Percentiles rank a stretch among this genome's conserved stretches.
Evolutionary conservation across 2,797 vertebrate species (phyloP).

Genomic region (Sebastes trivittatus): DNA sequence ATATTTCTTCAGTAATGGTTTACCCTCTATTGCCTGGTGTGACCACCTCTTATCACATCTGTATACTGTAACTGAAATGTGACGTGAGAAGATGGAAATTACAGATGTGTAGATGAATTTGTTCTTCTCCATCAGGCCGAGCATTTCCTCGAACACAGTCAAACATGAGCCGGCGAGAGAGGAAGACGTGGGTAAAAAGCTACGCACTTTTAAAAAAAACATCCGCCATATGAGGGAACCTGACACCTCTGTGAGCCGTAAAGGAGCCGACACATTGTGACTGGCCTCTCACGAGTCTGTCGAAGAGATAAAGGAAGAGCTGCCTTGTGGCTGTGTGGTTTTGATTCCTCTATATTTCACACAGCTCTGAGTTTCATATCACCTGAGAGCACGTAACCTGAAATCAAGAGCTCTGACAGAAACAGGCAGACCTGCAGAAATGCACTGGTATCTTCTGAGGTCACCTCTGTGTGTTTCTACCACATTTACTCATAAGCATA

Average conservation of each 20-base stretch:
- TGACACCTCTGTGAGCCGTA: background rate
- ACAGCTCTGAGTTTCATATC: background rate
- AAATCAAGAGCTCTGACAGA: background rate
- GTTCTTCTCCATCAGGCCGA: background rate
- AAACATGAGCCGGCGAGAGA: background rate
- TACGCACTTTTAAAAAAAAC: constrained; percentile 24
- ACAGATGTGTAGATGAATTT: background rate
- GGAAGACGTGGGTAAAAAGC: constrained; percentile 36
- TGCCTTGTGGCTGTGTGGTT: background rate
- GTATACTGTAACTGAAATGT: background rate
- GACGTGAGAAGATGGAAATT: background rate
- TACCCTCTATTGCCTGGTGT: background rate
- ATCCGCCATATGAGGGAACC: background rate
- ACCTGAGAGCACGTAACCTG: background rate
- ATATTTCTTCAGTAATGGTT: background rate
- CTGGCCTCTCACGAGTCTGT: background rate
- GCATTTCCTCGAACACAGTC: constrained; percentile 10
- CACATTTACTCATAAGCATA: background rate
- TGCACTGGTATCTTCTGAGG: background rate
- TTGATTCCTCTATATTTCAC: constrained; percentile 4
- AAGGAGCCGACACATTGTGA: background rate
- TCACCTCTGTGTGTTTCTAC: background rate
- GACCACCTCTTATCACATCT: background rate
- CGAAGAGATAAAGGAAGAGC: background rate
- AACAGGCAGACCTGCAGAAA: background rate